Evolutionary conservation across 2,113 vertebrate genomes (phyloP).

Genomic region (Castor canadensis): DNA sequence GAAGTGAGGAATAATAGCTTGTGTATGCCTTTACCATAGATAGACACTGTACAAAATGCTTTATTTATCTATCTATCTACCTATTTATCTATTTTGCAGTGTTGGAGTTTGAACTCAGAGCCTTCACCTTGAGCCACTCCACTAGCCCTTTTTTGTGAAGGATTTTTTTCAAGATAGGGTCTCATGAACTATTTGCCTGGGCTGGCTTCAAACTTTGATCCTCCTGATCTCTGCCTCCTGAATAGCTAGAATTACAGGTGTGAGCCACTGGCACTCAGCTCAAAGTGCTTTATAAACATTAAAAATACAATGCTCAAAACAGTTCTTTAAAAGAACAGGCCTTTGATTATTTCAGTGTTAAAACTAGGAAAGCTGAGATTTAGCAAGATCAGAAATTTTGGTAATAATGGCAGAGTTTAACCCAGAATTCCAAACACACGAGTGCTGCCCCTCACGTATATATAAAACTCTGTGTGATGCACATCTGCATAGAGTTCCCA

Average conservation of each 20-base stretch:
- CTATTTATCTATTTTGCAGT: too few species aligned
- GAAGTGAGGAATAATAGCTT: not conserved
- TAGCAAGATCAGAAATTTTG: not conserved
- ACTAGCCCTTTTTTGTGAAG: too few species aligned
- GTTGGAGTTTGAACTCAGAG: too few species aligned
- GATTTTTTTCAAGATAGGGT: too few species aligned
- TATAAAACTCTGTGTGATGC: not conserved
- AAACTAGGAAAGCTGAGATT: not conserved
- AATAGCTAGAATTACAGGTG: too few species aligned
- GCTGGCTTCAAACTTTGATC: too few species aligned
- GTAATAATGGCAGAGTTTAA: not conserved
- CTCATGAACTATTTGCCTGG: too few species aligned
- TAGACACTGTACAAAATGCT: not conserved
- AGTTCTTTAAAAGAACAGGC: not conserved
- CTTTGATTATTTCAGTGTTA: not conserved
- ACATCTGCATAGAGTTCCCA: not conserved
- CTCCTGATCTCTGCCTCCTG: too few species aligned
- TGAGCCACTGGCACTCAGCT: too few species aligned
- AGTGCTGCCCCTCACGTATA: fast-evolving
- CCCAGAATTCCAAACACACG: not conserved
- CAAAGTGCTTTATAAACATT: not conserved
- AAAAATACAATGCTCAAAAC: too few species aligned
- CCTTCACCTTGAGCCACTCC: too few species aligned
- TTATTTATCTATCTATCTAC: too few species aligned
- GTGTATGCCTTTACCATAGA: not conserved